phyloP scores from a whole-genome alignment of 1,140 invertebrate species.

The Drosophila kurseongensis region DNA sequence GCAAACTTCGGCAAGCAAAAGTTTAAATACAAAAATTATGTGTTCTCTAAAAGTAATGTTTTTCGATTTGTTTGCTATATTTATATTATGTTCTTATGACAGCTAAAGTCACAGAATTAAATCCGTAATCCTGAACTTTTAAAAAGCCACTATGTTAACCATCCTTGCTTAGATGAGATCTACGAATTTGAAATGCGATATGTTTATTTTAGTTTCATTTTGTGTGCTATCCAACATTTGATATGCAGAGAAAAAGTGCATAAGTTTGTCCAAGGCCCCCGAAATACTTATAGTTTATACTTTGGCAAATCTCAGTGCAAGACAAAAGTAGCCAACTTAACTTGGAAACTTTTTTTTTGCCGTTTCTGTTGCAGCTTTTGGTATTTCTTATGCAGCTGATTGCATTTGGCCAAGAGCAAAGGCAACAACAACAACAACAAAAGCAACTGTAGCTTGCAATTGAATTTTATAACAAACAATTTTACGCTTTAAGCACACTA shows the following conservation, averaged over 20 bases:
- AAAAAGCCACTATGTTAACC: too few relatives aligned
- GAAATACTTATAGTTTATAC: slow-evolving; percentile 41
- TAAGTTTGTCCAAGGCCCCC: slow-evolving; percentile 29
- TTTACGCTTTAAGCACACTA: slow-evolving; percentile 80
- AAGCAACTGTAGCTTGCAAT: slow-evolving; percentile 49
- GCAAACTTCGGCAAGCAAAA: too few relatives aligned
- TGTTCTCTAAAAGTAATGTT: too few relatives aligned
- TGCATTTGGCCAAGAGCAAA: slow-evolving; percentile 61
- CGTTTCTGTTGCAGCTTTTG: slow-evolving; percentile 38
- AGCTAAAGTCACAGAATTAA: too few relatives aligned
- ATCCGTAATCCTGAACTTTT: too few relatives aligned
- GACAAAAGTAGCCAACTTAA: slow-evolving; percentile 62
- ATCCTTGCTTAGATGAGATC: neutral
- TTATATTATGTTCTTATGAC: too few relatives aligned
- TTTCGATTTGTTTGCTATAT: too few relatives aligned
- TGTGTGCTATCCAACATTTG: slow-evolving; percentile 14
- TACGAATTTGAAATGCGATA: slow-evolving; percentile 16
- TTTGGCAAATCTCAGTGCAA: slow-evolving; percentile 56
- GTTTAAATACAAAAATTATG: too few relatives aligned
- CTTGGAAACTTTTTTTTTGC: slow-evolving; percentile 42
- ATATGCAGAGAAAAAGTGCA: slow-evolving; percentile 34
- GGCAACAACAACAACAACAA: slow-evolving; percentile 20
- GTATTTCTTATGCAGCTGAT: slow-evolving; percentile 60
- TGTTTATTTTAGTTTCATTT: slow-evolving; percentile 15
- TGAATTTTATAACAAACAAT: slow-evolving; percentile 83